phyloP scores from a whole-genome alignment of 92 coral and sea anemone species.

The Hydrozoanthus gracilis region DNA sequence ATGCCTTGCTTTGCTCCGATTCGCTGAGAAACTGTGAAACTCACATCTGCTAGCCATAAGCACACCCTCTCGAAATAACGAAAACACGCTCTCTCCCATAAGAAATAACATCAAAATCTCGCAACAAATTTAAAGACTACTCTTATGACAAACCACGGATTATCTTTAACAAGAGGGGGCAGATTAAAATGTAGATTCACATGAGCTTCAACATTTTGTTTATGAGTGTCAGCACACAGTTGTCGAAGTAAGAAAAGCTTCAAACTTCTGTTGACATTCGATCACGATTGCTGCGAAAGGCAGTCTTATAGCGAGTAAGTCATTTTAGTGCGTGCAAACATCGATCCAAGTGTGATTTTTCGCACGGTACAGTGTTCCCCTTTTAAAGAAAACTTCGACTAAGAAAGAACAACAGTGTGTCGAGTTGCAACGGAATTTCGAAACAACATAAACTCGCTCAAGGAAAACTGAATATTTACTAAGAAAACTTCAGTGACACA shows the following conservation, averaged over 20 bases:
- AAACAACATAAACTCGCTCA: not conserved
- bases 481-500: conserved; percentile 25
- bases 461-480: conserved; percentile 20
- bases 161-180: conserved; percentile 24
- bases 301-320: conserved; percentile 1
- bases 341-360: not conserved
- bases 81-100: conserved; percentile 11
- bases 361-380: not conserved
- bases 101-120: conserved; percentile 27
- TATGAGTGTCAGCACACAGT: conserved; percentile 11
- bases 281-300: conserved; percentile 11
- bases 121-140: not conserved
- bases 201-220: not conserved
- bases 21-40: conserved; percentile 17
- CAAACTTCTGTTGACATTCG: conserved; percentile 36
- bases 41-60: conserved; percentile 50
- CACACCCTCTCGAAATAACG: conserved; percentile 42
- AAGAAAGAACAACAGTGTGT: not conserved
- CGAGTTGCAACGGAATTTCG: conserved; percentile 1
- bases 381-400: not conserved
- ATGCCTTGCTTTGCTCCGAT: conserved; percentile 8
- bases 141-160: conserved; percentile 32
- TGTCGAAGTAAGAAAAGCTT: not conserved
- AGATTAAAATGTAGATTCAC: conserved; percentile 13
- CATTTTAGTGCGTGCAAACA: not conserved